phyloP scores from a whole-genome alignment of 2,797 vertebrate species.

The Aplochiton taeniatus region DNA sequence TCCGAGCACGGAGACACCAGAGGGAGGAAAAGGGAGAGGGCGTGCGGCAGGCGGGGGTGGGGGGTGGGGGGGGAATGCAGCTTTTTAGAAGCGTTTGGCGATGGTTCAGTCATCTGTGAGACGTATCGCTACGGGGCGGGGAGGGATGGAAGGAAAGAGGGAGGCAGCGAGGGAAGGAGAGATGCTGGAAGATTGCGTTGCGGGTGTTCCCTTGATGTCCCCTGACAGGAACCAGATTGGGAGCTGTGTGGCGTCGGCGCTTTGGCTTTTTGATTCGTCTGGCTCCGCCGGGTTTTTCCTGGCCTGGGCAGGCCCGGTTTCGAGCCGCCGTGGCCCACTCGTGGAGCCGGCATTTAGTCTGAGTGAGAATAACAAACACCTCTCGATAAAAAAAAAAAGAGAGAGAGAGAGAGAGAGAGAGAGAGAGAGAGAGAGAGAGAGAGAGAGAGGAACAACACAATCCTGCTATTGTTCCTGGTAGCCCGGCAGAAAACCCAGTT shows the following conservation, averaged over 20 bases:
- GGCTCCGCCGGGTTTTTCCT: conserved; percentile 82
- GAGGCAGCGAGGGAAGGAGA: conserved; percentile 53
- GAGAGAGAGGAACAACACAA: conserved; percentile 70
- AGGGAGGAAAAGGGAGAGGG: conserved; percentile 28
- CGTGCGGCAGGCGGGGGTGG: conserved; percentile 29
- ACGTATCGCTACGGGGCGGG: conserved; percentile 71
- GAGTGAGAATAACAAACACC: conserved; percentile 82
- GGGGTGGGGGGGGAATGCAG: conserved; percentile 20
- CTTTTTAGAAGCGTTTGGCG: conserved; percentile 73
- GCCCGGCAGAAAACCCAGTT: conserved; percentile 62
- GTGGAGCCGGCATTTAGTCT: conserved; percentile 74
- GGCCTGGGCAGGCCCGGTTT: conserved; percentile 73
- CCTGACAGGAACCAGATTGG: conserved; percentile 85
- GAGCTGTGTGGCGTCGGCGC: conserved; percentile 74
- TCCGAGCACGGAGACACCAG: conserved; percentile 66
- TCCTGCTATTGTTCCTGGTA: conserved; percentile 73
- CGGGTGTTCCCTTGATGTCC: conserved; percentile 86
- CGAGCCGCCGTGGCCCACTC: conserved; percentile 72
- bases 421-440: no score
- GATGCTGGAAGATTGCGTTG: conserved; percentile 80
- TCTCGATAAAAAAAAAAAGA: conserved; percentile 54
- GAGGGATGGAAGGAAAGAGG: conserved; percentile 38
- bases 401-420: no score
- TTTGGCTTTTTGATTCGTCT: conserved; percentile 79
- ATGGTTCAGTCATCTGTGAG: conserved; percentile 75